phyloP scores from a whole-genome alignment of 2,888 invertebrate species.

The Parasteatoda lunata region DNA sequence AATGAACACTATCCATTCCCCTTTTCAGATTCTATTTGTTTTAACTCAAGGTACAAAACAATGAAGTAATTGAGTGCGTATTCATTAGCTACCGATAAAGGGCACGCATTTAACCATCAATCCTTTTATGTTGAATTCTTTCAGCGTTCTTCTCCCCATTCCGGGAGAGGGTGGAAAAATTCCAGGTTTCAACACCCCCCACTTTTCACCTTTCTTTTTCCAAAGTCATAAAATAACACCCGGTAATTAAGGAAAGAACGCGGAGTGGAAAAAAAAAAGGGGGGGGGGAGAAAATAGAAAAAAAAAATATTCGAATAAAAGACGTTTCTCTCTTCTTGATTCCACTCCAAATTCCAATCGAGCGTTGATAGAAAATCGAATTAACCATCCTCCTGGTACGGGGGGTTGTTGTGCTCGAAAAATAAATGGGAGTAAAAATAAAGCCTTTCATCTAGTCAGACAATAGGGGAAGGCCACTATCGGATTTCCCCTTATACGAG shows the following conservation, averaged over 20 bases:
- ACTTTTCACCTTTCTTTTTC: constrained; percentile 3
- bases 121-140: neutral
- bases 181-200: neutral
- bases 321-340: constrained; percentile 2
- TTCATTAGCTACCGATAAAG: constrained; percentile 35
- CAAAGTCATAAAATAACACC: constrained; percentile 41
- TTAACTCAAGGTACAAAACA: neutral
- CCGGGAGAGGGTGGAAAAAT: neutral
- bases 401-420: neutral
- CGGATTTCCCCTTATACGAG: neutral
- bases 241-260: constrained; percentile 27
- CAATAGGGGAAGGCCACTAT: neutral
- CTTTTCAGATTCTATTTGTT: neutral
- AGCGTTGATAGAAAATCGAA: constrained; percentile 43
- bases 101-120: constrained; percentile 19
- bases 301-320: constrained; percentile 7
- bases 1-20: neutral
- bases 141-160: neutral
- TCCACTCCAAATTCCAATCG: constrained; percentile 3
- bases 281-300: neutral
- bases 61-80: constrained; percentile 24
- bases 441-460: neutral
- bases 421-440: neutral
- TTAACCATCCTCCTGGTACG: constrained; percentile 5
- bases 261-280: neutral